A percentile compares a stretch with the other conserved stretches of the same genome.
Evolutionary conservation across 92 coral and sea anemone genomes (phyloP).

Genomic region (Phenganax marumi): DNA sequence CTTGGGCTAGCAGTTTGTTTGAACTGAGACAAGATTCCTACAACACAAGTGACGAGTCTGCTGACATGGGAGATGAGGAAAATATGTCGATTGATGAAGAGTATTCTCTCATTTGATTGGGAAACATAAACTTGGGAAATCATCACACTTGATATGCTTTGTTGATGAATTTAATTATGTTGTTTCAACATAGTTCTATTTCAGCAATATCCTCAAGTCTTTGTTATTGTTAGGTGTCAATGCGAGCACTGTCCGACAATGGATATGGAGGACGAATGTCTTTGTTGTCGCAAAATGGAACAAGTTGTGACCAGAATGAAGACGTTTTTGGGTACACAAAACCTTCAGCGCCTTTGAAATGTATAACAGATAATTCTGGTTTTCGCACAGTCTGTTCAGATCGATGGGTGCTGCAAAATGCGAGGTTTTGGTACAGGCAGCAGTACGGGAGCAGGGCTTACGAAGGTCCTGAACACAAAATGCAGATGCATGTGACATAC

Average conservation of each 20-base stretch:
- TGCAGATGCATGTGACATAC: neutral
- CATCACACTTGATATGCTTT: neutral
- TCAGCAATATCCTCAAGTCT: too few relatives aligned
- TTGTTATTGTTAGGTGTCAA: too few relatives aligned
- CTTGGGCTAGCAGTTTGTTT: neutral
- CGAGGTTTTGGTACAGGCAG: neutral
- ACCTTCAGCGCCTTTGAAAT: constrained; percentile 5
- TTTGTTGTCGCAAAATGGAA: constrained; percentile 46
- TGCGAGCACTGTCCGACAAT: constrained; percentile 45
- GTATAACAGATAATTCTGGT: constrained; percentile 51
- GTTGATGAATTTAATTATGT: neutral
- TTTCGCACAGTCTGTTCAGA: constrained; percentile 8
- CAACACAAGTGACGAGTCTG: too few relatives aligned
- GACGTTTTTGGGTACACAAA: constrained; percentile 23
- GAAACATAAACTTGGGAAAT: neutral
- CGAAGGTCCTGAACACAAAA: too few relatives aligned
- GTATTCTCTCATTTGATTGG: neutral
- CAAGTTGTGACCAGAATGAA: constrained; percentile 21
- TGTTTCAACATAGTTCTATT: neutral
- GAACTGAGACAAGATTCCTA: neutral
- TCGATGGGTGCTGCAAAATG: neutral
- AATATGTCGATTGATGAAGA: too few relatives aligned
- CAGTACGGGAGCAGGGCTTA: too few relatives aligned
- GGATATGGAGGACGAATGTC: constrained; percentile 41
- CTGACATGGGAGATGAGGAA: too few relatives aligned